These are phyloP conservation scores for Chorisops tibialis DNA, from an alignment of 2,888 invertebrate species.

Conservation along the genomic window DNA sequence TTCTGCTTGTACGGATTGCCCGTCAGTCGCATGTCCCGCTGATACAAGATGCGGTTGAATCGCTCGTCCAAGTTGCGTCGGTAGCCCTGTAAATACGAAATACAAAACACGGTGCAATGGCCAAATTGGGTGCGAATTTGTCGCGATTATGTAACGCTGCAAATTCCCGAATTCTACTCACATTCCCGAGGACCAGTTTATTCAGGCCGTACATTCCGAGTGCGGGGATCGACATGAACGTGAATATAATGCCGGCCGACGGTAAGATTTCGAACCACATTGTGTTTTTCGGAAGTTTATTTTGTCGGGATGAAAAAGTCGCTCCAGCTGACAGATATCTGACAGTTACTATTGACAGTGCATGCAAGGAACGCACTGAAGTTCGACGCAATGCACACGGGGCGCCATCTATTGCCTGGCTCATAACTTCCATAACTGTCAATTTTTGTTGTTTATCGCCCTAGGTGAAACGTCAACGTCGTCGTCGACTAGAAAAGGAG, in stretches of 20 bases:
- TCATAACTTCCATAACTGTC: background rate
- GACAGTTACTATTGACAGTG: background rate
- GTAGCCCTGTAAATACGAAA: slow-evolving; percentile 54
- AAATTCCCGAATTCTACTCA: slow-evolving; percentile 51
- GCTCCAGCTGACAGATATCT: background rate
- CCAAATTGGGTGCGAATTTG: background rate
- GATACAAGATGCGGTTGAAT: slow-evolving; percentile 58
- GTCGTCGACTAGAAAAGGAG: background rate
- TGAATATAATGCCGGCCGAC: slow-evolving; percentile 59
- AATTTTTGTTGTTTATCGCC: background rate
- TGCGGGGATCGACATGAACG: slow-evolving; percentile 60
- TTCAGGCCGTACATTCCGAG: slow-evolving; percentile 62
- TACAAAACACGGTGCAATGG: slow-evolving; percentile 6
- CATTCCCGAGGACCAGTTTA: slow-evolving; percentile 61
- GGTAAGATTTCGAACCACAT: slow-evolving; percentile 77
- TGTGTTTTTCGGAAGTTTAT: slow-evolving; percentile 34
- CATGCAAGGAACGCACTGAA: background rate
- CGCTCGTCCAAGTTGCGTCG: slow-evolving; percentile 56
- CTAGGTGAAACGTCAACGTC: background rate
- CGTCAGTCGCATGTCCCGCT: slow-evolving; percentile 60
- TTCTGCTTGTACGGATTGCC: slow-evolving; percentile 60
- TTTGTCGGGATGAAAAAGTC: background rate
- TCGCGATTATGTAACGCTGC: slow-evolving; percentile 30
- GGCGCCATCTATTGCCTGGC: background rate
- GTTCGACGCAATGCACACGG: background rate